These are phyloP conservation scores for Sylvia atricapilla DNA, from an alignment of 2,113 vertebrate genomes.

Conservation along the genomic window DNA sequence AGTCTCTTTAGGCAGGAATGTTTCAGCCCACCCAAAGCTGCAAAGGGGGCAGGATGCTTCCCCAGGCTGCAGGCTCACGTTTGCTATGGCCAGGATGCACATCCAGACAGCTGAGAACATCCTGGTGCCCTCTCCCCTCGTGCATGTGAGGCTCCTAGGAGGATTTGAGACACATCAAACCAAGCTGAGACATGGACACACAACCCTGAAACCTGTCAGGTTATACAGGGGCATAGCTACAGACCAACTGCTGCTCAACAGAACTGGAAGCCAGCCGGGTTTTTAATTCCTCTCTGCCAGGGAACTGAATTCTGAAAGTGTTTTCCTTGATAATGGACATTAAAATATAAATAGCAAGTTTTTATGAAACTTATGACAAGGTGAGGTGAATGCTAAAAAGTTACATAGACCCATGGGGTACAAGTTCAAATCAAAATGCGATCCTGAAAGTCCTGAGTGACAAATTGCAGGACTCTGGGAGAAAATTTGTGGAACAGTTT, in stretches of 20 bases:
- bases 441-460: neutral
- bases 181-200: rapidly evolving
- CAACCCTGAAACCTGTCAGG: neutral
- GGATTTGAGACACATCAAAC: neutral
- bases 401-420: neutral
- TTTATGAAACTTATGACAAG: neutral
- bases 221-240: rapidly evolving
- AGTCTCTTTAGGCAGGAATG: rapidly evolving
- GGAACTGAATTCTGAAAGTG: neutral
- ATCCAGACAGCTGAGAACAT: neutral
- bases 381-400: neutral
- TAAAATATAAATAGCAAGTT: neutral
- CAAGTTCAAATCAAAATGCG: neutral
- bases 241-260: neutral
- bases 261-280: neutral
- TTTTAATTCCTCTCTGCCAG: neutral
- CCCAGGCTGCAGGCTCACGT: rapidly evolving
- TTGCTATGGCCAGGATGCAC: neutral
- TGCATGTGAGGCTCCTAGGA: neutral
- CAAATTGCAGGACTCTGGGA: neutral
- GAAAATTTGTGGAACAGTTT: neutral
- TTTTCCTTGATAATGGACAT: neutral
- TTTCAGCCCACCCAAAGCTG: neutral
- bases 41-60: neutral
- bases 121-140: neutral